Evolutionary conservation across 1,140 invertebrate genomes (phyloP), one percentile per base, ranked within the genome.

Genomic region (Helicoverpa armigera): DNA sequence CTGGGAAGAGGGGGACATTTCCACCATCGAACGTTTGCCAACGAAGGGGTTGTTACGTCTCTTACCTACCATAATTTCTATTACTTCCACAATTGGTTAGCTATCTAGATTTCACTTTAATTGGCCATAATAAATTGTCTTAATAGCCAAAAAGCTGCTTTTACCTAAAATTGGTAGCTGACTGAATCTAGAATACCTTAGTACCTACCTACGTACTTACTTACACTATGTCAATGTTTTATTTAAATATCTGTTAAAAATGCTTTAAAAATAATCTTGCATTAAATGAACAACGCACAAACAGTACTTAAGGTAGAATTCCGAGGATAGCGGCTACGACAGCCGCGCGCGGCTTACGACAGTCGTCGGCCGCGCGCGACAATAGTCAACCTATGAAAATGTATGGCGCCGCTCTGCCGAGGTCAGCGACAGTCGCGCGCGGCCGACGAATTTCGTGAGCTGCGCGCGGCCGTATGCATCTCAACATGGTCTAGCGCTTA

Each of bases 81-180:
- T 54, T 31, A 29, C 18, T 53, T 29, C 50, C 50, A 53, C 67
- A 70, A 67, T 67, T 18, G 63, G 63, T 50, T 67, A 70, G 16
- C 50, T 23, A 70, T 70, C 67, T 70, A 54, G 67, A 70, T 70
- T 70, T 14, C 13, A 53, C 16, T 70, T 70, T 70, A 51, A 70
- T 70, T 70, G 67, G 50, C 48, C n/a, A 14, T 53, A 70, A 31
- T 53, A 70, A 70, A 69, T 69, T 70, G 18, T 31, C 11, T 54
- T 54, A 70, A 70, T 70, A 54, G 50, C 67, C 67, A 18, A 70
- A 70, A 69, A 70, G 18, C 48, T 29, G 50, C 48, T 54, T 67
- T 61, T 69, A 29, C 50, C 18, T 18, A 48, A 54, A 70, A 70
- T 70, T 70, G 48, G 67, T 70, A 54, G 13, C 48, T 29, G 67